These are phyloP conservation scores for Lasiurus borealis DNA, from an alignment of 2,113 vertebrate genomes.

Conservation along the genomic window DNA sequence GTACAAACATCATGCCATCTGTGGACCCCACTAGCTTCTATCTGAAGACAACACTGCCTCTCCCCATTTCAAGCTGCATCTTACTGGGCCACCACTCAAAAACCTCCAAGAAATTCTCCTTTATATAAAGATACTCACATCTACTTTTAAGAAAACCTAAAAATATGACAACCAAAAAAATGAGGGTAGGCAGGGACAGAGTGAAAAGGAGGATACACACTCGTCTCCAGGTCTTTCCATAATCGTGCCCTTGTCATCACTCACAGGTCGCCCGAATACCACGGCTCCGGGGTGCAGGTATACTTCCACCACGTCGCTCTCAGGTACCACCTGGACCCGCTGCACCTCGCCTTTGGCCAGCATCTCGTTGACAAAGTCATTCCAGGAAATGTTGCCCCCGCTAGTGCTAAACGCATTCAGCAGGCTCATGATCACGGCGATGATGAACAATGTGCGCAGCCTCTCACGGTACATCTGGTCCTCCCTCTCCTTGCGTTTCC, in stretches of 20 bases:
- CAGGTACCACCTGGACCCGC: slow-evolving; percentile 94
- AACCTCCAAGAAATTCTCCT: too few species aligned
- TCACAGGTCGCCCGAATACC: slow-evolving; percentile 94
- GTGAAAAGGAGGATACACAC: neutral
- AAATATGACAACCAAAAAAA: neutral
- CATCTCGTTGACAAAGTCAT: slow-evolving; percentile 98
- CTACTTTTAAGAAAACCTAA: neutral
- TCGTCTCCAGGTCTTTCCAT: neutral
- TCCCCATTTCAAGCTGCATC: neutral
- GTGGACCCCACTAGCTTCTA: neutral
- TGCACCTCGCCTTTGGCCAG: slow-evolving; percentile 98
- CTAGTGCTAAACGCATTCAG: slow-evolving; percentile 88
- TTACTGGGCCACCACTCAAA: neutral
- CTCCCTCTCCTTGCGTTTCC: slow-evolving; percentile 91
- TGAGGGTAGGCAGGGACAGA: too few species aligned
- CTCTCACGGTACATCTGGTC: slow-evolving; percentile 95
- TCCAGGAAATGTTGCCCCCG: slow-evolving; percentile 95
- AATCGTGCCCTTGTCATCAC: slow-evolving; percentile 66
- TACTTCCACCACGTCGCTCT: slow-evolving; percentile 95
- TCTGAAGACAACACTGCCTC: neutral
- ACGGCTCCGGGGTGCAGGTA: slow-evolving; percentile 95
- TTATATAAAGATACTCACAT: too few species aligned
- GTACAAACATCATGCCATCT: neutral
- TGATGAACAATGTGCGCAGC: slow-evolving; percentile 90
- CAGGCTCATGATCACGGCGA: slow-evolving; percentile 91